Percentiles rank a stretch among this genome's conserved stretches.
Conservation (phyloP, 2,888 invertebrate species). For the Polyommatus icarus region DNA sequence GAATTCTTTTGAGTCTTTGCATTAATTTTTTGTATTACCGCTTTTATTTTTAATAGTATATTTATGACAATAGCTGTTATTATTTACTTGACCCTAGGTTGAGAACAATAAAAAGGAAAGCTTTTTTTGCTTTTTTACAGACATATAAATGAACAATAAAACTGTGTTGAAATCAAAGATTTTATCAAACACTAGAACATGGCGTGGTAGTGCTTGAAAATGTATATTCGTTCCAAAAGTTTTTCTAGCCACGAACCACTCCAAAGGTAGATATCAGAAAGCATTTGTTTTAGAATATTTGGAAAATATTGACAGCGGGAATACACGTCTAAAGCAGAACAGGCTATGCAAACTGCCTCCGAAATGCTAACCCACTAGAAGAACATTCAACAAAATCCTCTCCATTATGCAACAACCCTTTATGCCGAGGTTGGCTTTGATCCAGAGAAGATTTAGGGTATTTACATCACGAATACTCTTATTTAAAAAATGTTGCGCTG, state of each 20-base stretch:
- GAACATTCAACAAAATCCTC: constrained; percentile 38
- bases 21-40: neutral
- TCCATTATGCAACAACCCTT: constrained; percentile 43
- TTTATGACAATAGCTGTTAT: too few relatives aligned
- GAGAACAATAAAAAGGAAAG: neutral
- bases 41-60: neutral
- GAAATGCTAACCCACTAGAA: constrained; percentile 40
- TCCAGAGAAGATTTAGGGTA: constrained; percentile 41
- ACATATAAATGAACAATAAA: neutral
- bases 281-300: neutral
- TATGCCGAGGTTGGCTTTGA: constrained; percentile 39
- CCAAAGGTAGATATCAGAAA: neutral
- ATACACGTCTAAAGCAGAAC: neutral
- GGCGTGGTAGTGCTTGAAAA: neutral
- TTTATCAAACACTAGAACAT: neutral
- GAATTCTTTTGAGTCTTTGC: neutral
- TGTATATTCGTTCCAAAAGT: neutral
- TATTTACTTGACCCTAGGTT: neutral
- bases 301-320: constrained; percentile 22
- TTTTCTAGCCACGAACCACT: neutral
- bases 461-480: constrained; percentile 38
- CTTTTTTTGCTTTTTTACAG: too few relatives aligned
- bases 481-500: constrained; percentile 33
- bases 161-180: neutral
- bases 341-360: constrained; percentile 29